phyloP scores from a whole-genome alignment of 2,797 vertebrate genomes.

The Oreochromis grahami region DNA sequence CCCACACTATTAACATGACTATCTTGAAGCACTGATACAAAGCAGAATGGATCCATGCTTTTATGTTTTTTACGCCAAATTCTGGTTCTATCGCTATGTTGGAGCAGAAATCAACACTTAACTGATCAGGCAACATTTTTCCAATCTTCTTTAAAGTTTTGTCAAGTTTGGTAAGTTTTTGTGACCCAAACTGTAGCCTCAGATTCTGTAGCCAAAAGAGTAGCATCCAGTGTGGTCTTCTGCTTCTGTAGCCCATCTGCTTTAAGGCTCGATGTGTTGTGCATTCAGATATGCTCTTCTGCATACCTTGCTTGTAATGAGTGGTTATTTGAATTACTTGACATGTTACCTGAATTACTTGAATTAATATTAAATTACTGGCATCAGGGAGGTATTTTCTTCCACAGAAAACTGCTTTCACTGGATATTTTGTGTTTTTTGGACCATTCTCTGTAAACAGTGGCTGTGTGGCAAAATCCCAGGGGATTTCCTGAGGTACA shows the following conservation, averaged over 20 bases:
- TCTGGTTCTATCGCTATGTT: neutral
- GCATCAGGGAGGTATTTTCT: neutral
- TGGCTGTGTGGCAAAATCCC: neutral
- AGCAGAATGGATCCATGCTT: neutral
- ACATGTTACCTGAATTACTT: neutral
- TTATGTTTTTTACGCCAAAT: conserved; percentile 32
- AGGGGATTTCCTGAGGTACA: neutral
- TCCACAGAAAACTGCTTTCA: fast-evolving
- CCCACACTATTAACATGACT: neutral
- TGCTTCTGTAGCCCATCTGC: neutral
- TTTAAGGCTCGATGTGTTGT: neutral
- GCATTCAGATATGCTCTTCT: neutral
- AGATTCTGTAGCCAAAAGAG: neutral
- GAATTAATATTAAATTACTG: neutral
- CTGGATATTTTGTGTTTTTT: neutral
- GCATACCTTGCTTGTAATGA: neutral
- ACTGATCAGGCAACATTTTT: neutral
- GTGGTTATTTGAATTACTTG: neutral
- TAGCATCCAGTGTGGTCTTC: neutral
- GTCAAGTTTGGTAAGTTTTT: neutral
- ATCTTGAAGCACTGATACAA: neutral
- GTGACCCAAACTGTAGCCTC: neutral
- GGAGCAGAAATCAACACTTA: neutral
- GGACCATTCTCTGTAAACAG: neutral
- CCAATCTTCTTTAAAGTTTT: neutral